Percentiles rank a stretch among this genome's conserved stretches.
These are phyloP conservation scores for Podilymbus podiceps DNA, from an alignment of 2,113 vertebrate genomes.

Conservation along the genomic window DNA sequence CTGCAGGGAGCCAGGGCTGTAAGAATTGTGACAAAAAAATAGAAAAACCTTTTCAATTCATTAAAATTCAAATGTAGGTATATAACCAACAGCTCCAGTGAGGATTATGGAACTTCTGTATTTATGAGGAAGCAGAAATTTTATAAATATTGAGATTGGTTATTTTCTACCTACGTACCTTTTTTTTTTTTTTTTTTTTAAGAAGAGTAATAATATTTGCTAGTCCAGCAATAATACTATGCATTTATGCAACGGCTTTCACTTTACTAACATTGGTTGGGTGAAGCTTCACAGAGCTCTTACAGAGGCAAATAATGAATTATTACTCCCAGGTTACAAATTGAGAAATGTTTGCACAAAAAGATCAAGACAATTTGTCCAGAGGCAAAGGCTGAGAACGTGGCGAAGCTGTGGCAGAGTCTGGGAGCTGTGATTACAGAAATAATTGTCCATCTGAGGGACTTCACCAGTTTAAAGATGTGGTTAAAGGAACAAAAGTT, in stretches of 20 bases:
- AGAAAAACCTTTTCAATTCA: conserved; percentile 28
- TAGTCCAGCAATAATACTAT: conserved; percentile 23
- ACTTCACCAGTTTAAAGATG: neutral
- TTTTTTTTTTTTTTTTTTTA: neutral
- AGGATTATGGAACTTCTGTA: conserved; percentile 35
- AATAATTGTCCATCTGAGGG: neutral
- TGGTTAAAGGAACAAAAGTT: neutral
- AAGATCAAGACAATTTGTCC: neutral
- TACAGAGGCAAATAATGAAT: neutral
- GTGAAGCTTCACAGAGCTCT: conserved; percentile 1
- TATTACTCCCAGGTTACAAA: conserved; percentile 5
- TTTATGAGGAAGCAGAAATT: conserved; percentile 50
- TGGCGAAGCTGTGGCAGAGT: neutral
- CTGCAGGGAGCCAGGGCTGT: neutral
- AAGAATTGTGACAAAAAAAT: conserved; percentile 12
- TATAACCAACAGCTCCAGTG: conserved; percentile 33
- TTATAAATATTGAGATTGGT: conserved; percentile 67
- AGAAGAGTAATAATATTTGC: conserved; percentile 29
- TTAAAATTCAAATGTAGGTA: conserved; percentile 65
- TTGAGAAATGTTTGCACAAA: conserved; percentile 2
- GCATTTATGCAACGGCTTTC: conserved; percentile 48
- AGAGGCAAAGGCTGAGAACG: neutral
- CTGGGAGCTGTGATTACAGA: neutral
- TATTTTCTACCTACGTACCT: conserved; percentile 49
- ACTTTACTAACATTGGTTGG: neutral